Evolutionary conservation across 2,888 invertebrate genomes (phyloP), one percentile per base, ranked within the genome.

Genomic region (Glaucopsyche alexis): DNA sequence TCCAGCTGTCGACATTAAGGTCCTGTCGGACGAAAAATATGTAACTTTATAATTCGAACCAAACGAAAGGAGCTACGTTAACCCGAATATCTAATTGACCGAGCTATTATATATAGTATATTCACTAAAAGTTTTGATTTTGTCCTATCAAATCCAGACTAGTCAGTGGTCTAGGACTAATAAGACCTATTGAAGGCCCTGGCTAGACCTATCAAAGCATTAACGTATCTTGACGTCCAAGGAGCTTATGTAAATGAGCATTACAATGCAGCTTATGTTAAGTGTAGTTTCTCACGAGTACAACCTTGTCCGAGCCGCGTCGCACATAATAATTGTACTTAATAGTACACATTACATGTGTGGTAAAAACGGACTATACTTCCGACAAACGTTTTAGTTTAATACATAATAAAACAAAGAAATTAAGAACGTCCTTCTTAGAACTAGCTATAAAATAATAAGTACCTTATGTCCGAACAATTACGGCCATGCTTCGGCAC

Each of bases 261-360:
- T 52, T 71, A 71, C 73, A 65, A 75, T 60, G 60, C 60, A 60
- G 60, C 60, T 60, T 40, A 66, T 66, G n/a, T 11, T 8, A 66
- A 66, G 69, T 47, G 19, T 16, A 14, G 72, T 64, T 66, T 66
- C 52, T 42, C 50, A 66, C 66, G 72, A n/a, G 19, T 14, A 42
- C 66, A 72, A 42, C 72, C 72, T 72, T 72, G 72, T 66, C 16
- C 19, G 40, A 38, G 40, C 49, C 42, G 13, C 8, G 72, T 42
- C 72, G 50, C 50, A 50, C 66, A 72, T 72, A 72, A 72, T 72
- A 72, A 72, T 72, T 40, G 16, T 40, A 42, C 66, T 67, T 72
- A 72, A 72, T 40, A 70, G 38, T 7, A 50, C 45, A 71, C 71
- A 55, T 45, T 71, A 52, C 66, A 29, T 64, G 65, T 72, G 52